Percentiles rank a stretch among this genome's conserved stretches.
Evolutionary conservation across 2,888 invertebrate genomes (phyloP).

Genomic region (Hofmannophila pseudospretella): DNA sequence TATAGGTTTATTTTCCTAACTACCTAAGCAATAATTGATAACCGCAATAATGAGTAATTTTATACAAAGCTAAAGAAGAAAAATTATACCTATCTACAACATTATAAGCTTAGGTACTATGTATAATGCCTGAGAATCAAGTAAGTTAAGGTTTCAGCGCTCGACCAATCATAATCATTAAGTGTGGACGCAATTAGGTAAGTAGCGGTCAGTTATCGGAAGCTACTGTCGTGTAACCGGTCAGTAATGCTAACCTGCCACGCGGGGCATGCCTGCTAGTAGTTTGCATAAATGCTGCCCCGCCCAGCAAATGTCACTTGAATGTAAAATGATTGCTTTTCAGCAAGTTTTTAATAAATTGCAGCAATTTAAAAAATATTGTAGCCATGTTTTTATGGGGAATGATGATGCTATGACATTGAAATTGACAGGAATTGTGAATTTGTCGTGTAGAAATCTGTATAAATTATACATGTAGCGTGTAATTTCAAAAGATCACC

Average conservation of each 20-base stretch:
- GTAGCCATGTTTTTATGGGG: slow-evolving; percentile 11
- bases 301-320: slow-evolving; percentile 54
- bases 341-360: slow-evolving; percentile 30
- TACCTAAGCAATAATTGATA: too few relatives aligned
- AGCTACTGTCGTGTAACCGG: slow-evolving; percentile 16
- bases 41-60: too few relatives aligned
- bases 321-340: slow-evolving; percentile 22
- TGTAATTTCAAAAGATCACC: too few relatives aligned
- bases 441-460: too few relatives aligned
- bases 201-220: slow-evolving; percentile 44
- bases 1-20: too few relatives aligned
- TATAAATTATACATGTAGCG: too few relatives aligned
- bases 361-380: slow-evolving; percentile 31
- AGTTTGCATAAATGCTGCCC: slow-evolving; percentile 54
- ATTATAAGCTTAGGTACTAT: neutral
- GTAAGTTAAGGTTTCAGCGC: slow-evolving; percentile 7
- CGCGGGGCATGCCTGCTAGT: slow-evolving; percentile 21
- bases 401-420: neutral
- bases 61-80: neutral
- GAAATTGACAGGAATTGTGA: too few relatives aligned
- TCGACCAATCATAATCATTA: slow-evolving; percentile 51
- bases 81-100: neutral
- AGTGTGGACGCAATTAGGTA: slow-evolving; percentile 50
- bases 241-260: slow-evolving; percentile 16
- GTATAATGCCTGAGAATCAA: slow-evolving; percentile 5